phyloP scores from a whole-genome alignment of 2,113 vertebrate genomes.

The Myocastor coypus region DNA sequence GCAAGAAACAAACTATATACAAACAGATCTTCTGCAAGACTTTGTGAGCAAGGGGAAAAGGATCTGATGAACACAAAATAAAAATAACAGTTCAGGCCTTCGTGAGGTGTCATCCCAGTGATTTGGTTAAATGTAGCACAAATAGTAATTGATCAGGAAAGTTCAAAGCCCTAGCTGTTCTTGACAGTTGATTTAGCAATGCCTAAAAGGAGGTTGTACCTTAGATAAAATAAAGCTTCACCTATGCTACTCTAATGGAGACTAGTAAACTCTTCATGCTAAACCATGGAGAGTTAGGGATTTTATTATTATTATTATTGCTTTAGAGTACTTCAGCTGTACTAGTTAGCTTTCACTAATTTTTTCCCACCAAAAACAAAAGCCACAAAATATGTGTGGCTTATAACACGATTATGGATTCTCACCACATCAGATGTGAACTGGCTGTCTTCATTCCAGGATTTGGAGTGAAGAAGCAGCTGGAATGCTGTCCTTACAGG shows the following conservation, averaged over 20 bases:
- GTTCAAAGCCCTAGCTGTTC: not conserved
- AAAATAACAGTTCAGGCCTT: conserved; percentile 35
- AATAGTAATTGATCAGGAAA: not conserved
- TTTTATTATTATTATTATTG: not conserved
- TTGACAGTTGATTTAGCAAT: not conserved
- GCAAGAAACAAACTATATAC: conserved; percentile 4
- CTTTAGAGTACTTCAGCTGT: not conserved
- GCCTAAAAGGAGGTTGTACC: not conserved
- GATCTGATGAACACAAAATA: conserved; percentile 30
- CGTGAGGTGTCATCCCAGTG: not conserved
- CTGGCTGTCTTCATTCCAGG: not conserved
- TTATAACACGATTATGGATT: not conserved
- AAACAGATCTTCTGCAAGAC: not conserved
- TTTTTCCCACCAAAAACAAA: conserved; percentile 9
- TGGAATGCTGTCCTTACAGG: not conserved
- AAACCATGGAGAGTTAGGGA: not conserved
- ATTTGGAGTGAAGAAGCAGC: not conserved
- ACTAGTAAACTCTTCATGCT: not conserved
- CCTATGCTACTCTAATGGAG: not conserved
- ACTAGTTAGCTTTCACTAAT: not conserved
- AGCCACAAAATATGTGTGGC: not conserved
- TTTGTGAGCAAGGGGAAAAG: not conserved
- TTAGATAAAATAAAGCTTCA: not conserved
- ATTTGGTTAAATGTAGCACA: not conserved
- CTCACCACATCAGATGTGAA: not conserved